Percentiles rank a stretch among this genome's conserved stretches.
Conservation (phyloP, 2,888 invertebrate species). For the Noctua janthina region DNA sequence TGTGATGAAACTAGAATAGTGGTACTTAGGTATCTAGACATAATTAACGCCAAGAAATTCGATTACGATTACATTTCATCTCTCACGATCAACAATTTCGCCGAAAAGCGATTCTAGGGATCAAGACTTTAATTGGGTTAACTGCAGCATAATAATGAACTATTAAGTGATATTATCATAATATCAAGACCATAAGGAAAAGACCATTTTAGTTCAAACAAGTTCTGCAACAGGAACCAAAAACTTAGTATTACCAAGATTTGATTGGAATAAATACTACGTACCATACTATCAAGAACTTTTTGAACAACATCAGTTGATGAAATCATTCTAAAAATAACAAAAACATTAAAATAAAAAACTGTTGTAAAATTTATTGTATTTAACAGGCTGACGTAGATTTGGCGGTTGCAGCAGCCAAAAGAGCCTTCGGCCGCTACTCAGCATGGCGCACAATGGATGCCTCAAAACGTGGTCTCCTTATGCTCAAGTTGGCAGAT, state of each 20-base stretch:
- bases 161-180: not conserved
- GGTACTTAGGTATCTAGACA: not conserved
- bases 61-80: not conserved
- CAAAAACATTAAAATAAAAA: not conserved
- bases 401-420: slow-evolving; percentile 94
- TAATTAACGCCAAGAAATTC: not conserved
- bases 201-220: not conserved
- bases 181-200: not conserved
- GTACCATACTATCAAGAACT: not conserved
- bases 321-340: not conserved
- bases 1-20: not conserved
- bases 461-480: slow-evolving; percentile 94
- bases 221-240: no score
- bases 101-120: not conserved
- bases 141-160: not conserved
- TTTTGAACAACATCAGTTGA: not conserved
- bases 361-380: not conserved
- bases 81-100: not conserved
- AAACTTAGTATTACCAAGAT: not conserved
- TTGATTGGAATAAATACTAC: not conserved
- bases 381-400: slow-evolving; percentile 93
- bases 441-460: slow-evolving; percentile 95
- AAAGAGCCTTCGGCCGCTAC: slow-evolving; percentile 93
- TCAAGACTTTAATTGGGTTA: not conserved
- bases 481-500: slow-evolving; percentile 94